Evolutionary conservation across 2,888 invertebrate species (phyloP).

Genomic region (Aelia acuminata): DNA sequence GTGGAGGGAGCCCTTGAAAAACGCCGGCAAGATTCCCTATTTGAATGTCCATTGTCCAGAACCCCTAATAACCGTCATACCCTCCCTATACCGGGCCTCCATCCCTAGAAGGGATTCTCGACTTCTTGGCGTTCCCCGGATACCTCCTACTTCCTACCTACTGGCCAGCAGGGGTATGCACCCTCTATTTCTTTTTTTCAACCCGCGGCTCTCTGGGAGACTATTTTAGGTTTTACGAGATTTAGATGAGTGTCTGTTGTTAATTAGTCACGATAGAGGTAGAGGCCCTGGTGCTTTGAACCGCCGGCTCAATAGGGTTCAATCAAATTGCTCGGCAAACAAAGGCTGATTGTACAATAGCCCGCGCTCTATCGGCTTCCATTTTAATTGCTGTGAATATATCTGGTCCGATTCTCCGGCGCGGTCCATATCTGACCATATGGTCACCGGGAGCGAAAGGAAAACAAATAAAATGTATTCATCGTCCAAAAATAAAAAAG

Average conservation of each 20-base stretch:
- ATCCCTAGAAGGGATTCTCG: slow-evolving; percentile 45
- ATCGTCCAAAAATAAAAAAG: neutral
- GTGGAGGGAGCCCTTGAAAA: slow-evolving; percentile 13
- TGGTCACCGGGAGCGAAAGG: neutral
- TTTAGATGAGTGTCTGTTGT: slow-evolving; percentile 46
- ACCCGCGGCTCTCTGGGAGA: slow-evolving; percentile 1
- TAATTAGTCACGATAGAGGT: slow-evolving; percentile 39
- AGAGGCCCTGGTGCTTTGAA: neutral
- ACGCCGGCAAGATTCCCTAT: slow-evolving; percentile 51
- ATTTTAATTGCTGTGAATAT: slow-evolving; percentile 39
- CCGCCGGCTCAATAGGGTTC: slow-evolving; percentile 45
- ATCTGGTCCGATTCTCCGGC: neutral
- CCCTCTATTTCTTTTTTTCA: slow-evolving; percentile 36
- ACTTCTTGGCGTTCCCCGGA: slow-evolving; percentile 47
- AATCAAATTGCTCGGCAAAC: slow-evolving; percentile 43
- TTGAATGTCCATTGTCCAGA: slow-evolving; percentile 51
- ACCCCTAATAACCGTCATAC: slow-evolving; percentile 51
- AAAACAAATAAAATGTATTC: neutral
- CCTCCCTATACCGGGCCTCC: slow-evolving; percentile 45
- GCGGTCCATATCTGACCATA: neutral
- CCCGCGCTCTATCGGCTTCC: slow-evolving; percentile 13
- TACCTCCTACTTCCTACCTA: slow-evolving; percentile 47
- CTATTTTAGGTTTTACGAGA: slow-evolving; percentile 50
- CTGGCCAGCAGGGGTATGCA: slow-evolving; percentile 18
- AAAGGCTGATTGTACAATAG: slow-evolving; percentile 43